Base-by-base conservation (phyloP, 2,888 invertebrate genomes). In the Cerceris ruficornis region DNA sequence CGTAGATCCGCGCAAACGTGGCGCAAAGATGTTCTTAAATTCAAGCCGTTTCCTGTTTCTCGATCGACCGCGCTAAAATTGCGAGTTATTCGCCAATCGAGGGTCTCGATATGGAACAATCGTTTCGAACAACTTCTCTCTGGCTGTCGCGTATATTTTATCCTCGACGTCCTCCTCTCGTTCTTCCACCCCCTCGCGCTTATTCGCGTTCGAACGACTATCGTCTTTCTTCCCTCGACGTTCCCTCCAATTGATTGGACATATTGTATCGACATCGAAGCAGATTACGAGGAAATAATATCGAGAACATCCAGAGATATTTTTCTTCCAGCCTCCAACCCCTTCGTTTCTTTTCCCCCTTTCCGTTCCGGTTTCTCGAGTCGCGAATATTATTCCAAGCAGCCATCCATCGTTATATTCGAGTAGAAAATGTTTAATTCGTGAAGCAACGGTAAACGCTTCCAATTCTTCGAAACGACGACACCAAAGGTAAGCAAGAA, bases 401-500 rank as follows among this genome's bases (percentile, higher is more conserved):
- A 28, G 1, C 4, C 28, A 2, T 28, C 28, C 28, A 28, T 28
- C 28, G 28, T 28, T 28, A 28, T 4, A 1, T 28, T 28, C 28
- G 28, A 28, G 4, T 28, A 28, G 28, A 28, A 28, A 4, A 1
- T 28, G 46, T 43, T 54, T 58, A 55, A 70, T 46, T 57, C 52
- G 17, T 50, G 55, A 14, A 1, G 4, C 9, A 2, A 61, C 5
- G 39, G n/a, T 15, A 17, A n/a, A 46, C 13, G 14, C 58, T 28
- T 49, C 49, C 54, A 17, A 17, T 54, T 46, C 59, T n/a, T 11
- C 5, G 69, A 13, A 66, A 64, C n/a, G 11, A 39, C 57, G 6
- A 15, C 39, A 41, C 28, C 41, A 14, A 46, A 9, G 69, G 65
- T 78, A 76, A 83, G 84, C 78, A 76, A 83, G 75, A 83, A 83